Conservation (phyloP, 2,797 vertebrate species). For the Petrocephalus sullivani region DNA sequence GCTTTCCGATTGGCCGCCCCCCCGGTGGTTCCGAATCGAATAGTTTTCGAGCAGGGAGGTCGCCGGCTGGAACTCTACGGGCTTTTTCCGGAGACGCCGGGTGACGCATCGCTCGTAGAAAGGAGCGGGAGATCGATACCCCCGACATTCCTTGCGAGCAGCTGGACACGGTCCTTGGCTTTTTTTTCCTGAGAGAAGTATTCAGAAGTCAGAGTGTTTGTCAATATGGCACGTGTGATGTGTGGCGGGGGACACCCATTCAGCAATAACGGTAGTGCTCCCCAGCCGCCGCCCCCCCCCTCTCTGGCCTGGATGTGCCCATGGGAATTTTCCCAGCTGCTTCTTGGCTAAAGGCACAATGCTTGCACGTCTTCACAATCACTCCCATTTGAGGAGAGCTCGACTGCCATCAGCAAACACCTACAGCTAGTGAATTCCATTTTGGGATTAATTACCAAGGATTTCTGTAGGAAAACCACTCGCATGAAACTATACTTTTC, state of each 20-base stretch:
- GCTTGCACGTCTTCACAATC: background rate
- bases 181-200: background rate
- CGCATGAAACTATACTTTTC: background rate
- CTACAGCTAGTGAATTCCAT: background rate
- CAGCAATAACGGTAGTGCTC: background rate
- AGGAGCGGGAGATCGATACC: background rate
- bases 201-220: background rate
- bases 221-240: background rate
- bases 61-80: background rate
- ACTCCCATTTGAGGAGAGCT: background rate
- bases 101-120: background rate
- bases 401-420: background rate
- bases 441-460: background rate
- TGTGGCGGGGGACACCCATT: background rate
- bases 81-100: background rate
- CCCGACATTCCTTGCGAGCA: background rate
- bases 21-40: background rate
- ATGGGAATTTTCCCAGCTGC: constrained; percentile 23
- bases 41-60: background rate
- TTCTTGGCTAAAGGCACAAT: constrained; percentile 10
- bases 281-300: too few species aligned
- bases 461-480: background rate
- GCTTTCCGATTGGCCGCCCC: constrained; percentile 10
- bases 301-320: background rate
- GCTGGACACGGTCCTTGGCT: background rate